Evolutionary conservation across 1,140 invertebrate species (phyloP).

Genomic region (Leucophenga varia): DNA sequence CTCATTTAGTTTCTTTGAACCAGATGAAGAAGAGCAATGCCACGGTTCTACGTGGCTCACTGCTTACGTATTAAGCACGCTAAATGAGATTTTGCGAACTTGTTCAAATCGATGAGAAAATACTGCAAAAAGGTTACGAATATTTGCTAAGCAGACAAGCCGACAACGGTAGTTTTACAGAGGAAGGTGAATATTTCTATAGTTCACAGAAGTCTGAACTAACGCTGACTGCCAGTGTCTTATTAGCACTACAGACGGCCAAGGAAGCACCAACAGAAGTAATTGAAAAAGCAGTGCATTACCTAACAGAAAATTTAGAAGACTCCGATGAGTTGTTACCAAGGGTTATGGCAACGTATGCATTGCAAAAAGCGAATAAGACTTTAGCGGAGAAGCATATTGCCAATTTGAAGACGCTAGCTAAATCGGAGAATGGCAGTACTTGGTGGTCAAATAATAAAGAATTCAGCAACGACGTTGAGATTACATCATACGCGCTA

Average conservation of each 20-base stretch:
- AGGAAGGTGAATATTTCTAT: conserved; percentile 72
- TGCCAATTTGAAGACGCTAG: neutral
- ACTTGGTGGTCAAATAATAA: conserved; percentile 14
- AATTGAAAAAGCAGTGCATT: conserved; percentile 9
- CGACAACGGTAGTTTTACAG: conserved; percentile 81
- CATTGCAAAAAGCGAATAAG: neutral
- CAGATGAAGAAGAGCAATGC: conserved; percentile 36
- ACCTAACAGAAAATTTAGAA: neutral
- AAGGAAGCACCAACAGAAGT: no score
- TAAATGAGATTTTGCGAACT: conserved; percentile 77
- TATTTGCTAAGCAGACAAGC: conserved; percentile 80
- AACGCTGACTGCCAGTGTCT: conserved; percentile 75
- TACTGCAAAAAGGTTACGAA: conserved; percentile 71
- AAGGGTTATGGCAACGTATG: conserved; percentile 1
- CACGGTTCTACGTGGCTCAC: conserved; percentile 94
- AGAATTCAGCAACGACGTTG: conserved; percentile 63
- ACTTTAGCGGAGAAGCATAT: neutral
- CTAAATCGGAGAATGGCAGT: neutral
- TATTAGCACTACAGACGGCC: conserved; percentile 79
- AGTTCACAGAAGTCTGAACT: conserved; percentile 60
- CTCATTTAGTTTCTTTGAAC: conserved; percentile 92
- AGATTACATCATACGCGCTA: conserved; percentile 73
- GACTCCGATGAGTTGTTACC: conserved; percentile 3
- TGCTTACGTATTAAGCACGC: conserved; percentile 86
- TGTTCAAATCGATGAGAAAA: conserved; percentile 74